phyloP scores from a whole-genome alignment of 2,797 vertebrate genomes.

The Alectoris magna region DNA sequence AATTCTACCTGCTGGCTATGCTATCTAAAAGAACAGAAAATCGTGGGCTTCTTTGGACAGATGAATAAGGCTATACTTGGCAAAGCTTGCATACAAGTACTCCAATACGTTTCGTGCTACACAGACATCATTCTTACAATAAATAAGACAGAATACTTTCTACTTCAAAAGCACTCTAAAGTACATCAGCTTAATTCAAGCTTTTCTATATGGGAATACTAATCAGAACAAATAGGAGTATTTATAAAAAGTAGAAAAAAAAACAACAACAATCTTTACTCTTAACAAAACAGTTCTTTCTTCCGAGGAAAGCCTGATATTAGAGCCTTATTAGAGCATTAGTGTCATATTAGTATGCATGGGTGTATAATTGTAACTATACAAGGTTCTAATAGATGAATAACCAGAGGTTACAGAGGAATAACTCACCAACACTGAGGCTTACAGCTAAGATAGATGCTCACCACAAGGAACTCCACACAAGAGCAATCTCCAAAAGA shows the following conservation, averaged over 20 bases:
- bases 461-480: too few relatives aligned
- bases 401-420: too few relatives aligned
- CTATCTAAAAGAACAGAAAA: not conserved
- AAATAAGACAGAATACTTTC: rapidly evolving
- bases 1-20: too few relatives aligned
- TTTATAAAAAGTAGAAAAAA: not conserved
- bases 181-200: not conserved
- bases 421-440: too few relatives aligned
- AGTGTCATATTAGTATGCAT: not conserved
- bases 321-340: not conserved
- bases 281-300: not conserved
- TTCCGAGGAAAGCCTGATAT: not conserved
- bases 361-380: too few relatives aligned
- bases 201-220: not conserved
- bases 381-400: too few relatives aligned
- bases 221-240: not conserved
- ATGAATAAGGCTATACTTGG: not conserved
- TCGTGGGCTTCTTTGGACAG: not conserved
- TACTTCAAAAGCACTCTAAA: not conserved
- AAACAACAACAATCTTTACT: not conserved
- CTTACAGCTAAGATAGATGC: too few relatives aligned
- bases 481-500: too few relatives aligned
- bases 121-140: not conserved
- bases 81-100: not conserved
- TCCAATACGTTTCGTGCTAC: not conserved